Evolutionary conservation across 2,113 vertebrate genomes (phyloP), one percentile per base, ranked within the genome.

Genomic region (Gopherus evgoodei): DNA sequence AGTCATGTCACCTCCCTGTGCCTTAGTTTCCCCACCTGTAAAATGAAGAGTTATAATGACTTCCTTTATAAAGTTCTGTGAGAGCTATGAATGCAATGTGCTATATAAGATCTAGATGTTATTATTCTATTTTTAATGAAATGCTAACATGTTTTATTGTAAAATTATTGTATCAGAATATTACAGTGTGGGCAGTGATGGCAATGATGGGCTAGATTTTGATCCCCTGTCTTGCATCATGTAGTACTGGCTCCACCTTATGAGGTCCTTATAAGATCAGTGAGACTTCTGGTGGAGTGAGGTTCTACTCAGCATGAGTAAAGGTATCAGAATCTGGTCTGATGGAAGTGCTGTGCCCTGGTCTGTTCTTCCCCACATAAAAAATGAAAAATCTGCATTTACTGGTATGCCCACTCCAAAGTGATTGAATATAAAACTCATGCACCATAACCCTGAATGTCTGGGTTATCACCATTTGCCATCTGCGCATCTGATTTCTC

Each of bases 121-220:
- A 8, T 69, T 69, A n/a, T 21, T 44, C 42, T 78, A 14, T 78
- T 78, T 42, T 27, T 92, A 96, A 95, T 91, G 86, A 93, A 95
- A 95, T 65, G 54, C 88, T 82, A 95, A 42, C 91, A 91, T 94
- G 81, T 53, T 91, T 56, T 3, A 22, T 85, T 53, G 17, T 90
- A 83, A 86, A 91, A 59, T 78, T 94, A 56, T 25, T 69, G 42
- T 92, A 92, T 94, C 81, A 80, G 27, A 42, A 21, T 81, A 87
- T n/a, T 94, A 57, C 88, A 94, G 79, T 38, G 89, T 81, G 96
- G 94, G 86, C 87, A 78, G 57, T 81, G 65, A 50, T 93, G 86
- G 85, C 95, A 96, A 95, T 95, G 95, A 92, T 42, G 91, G 90
- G 79, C 86, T 94, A 96, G 91, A 92, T 93, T 91, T 75, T 88